Percentiles rank a stretch among this genome's conserved stretches.
Conservation (phyloP, 2,888 invertebrate genomes). For the Thymelicus acteon region DNA sequence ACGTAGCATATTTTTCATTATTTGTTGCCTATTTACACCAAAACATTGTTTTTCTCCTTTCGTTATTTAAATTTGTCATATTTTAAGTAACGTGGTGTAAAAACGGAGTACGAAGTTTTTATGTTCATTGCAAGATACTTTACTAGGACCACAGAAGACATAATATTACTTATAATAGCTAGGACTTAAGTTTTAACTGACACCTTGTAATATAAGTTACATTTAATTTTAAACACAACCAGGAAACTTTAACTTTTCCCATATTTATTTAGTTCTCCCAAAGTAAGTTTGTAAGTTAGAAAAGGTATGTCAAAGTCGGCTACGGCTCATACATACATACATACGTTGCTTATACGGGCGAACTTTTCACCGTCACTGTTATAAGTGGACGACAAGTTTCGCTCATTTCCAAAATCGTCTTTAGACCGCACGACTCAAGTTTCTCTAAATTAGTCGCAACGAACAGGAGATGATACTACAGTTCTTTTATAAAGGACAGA, state of each 20-base stretch:
- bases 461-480: too few species aligned
- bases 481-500: too few species aligned
- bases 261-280: conserved; percentile 35
- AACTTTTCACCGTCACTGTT: conserved; percentile 43
- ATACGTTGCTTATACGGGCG: conserved; percentile 33
- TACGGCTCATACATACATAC: conserved; percentile 31
- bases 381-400: conserved; percentile 45
- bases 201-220: neutral
- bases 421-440: conserved; percentile 20
- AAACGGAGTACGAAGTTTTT: too few species aligned
- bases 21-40: too few species aligned
- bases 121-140: too few species aligned
- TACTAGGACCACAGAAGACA: neutral
- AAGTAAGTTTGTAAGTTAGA: conserved; percentile 27
- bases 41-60: too few species aligned
- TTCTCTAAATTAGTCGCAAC: too few species aligned
- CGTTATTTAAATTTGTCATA: too few species aligned
- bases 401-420: conserved; percentile 22
- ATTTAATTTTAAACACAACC: conserved; percentile 27
- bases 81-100: too few species aligned
- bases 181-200: neutral
- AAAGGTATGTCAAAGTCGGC: conserved; percentile 30
- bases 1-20: too few species aligned
- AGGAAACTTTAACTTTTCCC: conserved; percentile 21
- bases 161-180: too few species aligned